Percentiles rank a stretch among this genome's conserved stretches.
These are phyloP conservation scores for Grapholita molesta DNA, from an alignment of 1,140 invertebrate species.

Conservation along the genomic window DNA sequence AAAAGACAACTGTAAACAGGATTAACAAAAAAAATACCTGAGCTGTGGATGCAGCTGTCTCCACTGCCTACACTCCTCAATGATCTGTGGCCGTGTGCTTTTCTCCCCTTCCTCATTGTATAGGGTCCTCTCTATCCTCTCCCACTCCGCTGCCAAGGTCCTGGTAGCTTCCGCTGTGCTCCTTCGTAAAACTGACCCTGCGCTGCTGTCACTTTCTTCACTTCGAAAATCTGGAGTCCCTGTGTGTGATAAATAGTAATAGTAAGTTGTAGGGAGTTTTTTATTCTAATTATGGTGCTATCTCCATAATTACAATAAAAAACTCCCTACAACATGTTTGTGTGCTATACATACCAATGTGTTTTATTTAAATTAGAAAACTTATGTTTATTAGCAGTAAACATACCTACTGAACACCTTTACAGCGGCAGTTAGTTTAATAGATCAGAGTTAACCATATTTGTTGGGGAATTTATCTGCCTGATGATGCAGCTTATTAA, in stretches of 20 bases:
- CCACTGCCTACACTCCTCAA: constrained; percentile 76
- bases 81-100: constrained; percentile 53
- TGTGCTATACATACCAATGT: no score
- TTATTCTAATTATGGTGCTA: no score
- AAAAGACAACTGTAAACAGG: no score
- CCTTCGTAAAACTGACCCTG: constrained; percentile 65
- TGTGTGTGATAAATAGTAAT: constrained; percentile 29
- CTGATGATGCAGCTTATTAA: no score
- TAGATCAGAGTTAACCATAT: no score
- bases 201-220: constrained; percentile 73
- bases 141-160: constrained; percentile 65
- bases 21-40: constrained; percentile 41
- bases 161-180: constrained; percentile 66
- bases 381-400: no score
- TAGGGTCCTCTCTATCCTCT: constrained; percentile 69
- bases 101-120: constrained; percentile 73
- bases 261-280: neutral
- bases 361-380: no score
- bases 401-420: no score
- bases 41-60: constrained; percentile 68
- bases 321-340: neutral
- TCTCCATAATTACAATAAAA: no score
- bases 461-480: no score
- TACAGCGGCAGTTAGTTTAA: no score
- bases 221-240: constrained; percentile 72